Conservation (phyloP, 2,888 invertebrate species). For the Elegia similella region DNA sequence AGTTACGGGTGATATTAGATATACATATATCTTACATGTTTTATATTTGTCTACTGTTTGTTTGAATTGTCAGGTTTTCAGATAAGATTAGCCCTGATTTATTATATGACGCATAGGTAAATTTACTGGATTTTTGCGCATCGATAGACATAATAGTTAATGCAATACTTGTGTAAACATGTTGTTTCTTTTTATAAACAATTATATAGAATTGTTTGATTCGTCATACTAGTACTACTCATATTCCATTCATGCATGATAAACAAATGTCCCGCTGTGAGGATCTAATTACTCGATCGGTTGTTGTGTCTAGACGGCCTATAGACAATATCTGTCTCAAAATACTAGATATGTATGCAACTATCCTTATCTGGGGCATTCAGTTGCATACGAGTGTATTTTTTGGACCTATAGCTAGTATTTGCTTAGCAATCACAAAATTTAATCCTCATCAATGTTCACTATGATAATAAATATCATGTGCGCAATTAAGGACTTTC, state of each 20-base stretch:
- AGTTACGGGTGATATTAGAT: no score
- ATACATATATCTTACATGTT: background rate
- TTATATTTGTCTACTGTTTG: background rate
- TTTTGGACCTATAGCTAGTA: no score
- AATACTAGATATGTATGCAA: background rate
- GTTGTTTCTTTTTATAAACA: background rate
- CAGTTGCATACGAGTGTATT: no score
- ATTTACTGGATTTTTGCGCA: background rate
- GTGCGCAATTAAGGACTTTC: background rate
- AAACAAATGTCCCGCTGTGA: constrained; percentile 6
- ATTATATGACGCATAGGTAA: background rate
- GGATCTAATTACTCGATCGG: constrained; percentile 30
- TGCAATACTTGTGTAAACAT: background rate
- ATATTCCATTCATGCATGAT: background rate
- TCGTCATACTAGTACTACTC: background rate
- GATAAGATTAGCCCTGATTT: background rate
- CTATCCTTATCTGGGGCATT: no score
- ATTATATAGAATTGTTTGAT: background rate
- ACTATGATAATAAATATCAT: background rate
- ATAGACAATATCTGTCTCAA: constrained; percentile 28
- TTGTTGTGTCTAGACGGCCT: constrained; percentile 37
- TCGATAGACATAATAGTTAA: background rate
- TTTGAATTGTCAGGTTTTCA: background rate
- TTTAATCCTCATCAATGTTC: background rate
- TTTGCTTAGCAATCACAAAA: background rate